Percentiles rank a stretch among this genome's conserved stretches.
phyloP scores from a whole-genome alignment of 2,888 invertebrate species.

The Cyclophora albipunctata region DNA sequence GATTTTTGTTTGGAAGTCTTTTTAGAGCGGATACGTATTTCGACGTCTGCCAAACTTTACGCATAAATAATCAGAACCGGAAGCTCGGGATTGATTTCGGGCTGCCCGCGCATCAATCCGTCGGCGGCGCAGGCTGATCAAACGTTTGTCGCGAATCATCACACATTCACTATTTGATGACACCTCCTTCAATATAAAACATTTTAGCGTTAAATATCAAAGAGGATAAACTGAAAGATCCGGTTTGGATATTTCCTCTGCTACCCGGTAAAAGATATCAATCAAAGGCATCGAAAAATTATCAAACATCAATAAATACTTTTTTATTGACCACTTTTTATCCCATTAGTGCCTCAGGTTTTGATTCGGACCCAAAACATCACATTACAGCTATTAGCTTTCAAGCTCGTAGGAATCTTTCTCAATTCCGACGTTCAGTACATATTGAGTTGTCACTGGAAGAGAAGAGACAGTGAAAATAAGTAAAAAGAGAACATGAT shows the following conservation, averaged over 20 bases:
- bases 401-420: too few relatives aligned
- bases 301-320: too few relatives aligned
- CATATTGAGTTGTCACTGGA: too few relatives aligned
- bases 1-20: conserved; percentile 30
- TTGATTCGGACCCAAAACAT: too few relatives aligned
- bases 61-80: conserved; percentile 46
- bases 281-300: too few relatives aligned
- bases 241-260: neutral
- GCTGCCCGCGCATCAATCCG: conserved; percentile 49
- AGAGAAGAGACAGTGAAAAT: too few relatives aligned
- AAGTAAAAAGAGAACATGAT: too few relatives aligned
- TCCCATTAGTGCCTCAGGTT: too few relatives aligned
- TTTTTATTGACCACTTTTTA: too few relatives aligned
- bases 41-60: conserved; percentile 44
- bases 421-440: too few relatives aligned
- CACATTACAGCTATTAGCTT: too few relatives aligned
- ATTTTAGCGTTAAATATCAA: conserved; percentile 11
- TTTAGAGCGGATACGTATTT: conserved; percentile 39
- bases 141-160: conserved; percentile 49
- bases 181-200: conserved; percentile 24
- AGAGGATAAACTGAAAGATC: conserved; percentile 10
- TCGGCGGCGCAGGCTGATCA: conserved; percentile 50
- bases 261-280: too few relatives aligned
- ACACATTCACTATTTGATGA: conserved; percentile 21
- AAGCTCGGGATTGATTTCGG: conserved; percentile 46